Conservation (phyloP, 2,113 vertebrate species). For the Otus sunia region DNA sequence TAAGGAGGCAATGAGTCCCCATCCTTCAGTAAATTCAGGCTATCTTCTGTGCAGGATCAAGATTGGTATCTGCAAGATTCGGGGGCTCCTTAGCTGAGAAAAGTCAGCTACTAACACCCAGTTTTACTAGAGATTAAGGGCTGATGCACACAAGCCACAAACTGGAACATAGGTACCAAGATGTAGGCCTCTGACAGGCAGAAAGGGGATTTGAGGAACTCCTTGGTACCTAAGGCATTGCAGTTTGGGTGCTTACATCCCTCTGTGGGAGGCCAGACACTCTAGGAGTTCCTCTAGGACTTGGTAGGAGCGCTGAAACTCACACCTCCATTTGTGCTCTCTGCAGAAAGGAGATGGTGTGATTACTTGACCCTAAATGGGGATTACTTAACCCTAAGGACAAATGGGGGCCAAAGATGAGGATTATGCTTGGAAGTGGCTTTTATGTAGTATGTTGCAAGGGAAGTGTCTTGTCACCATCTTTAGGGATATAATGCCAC, state of each 20-base stretch:
- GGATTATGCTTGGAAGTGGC: background rate
- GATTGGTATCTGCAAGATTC: background rate
- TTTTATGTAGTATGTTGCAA: background rate
- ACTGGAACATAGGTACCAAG: background rate
- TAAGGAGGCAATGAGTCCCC: background rate
- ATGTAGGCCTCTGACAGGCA: background rate
- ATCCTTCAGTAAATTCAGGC: background rate
- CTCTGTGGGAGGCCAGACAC: background rate
- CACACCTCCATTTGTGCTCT: rapidly evolving
- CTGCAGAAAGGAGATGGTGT: rapidly evolving
- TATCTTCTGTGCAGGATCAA: background rate
- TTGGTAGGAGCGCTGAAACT: rapidly evolving
- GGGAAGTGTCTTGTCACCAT: background rate
- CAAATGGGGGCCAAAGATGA: background rate
- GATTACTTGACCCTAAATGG: background rate
- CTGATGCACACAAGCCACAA: rapidly evolving
- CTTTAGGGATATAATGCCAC: slow-evolving; percentile 47
- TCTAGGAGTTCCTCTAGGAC: too few relatives aligned
- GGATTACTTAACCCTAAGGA: background rate
- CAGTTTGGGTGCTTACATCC: background rate
- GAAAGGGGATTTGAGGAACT: background rate
- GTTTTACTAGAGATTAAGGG: background rate
- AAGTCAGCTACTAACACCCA: background rate
- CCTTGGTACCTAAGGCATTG: background rate
- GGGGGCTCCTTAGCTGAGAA: background rate